Evolutionary conservation across 2,113 vertebrate species (phyloP).

Genomic region (Rhea americana): DNA sequence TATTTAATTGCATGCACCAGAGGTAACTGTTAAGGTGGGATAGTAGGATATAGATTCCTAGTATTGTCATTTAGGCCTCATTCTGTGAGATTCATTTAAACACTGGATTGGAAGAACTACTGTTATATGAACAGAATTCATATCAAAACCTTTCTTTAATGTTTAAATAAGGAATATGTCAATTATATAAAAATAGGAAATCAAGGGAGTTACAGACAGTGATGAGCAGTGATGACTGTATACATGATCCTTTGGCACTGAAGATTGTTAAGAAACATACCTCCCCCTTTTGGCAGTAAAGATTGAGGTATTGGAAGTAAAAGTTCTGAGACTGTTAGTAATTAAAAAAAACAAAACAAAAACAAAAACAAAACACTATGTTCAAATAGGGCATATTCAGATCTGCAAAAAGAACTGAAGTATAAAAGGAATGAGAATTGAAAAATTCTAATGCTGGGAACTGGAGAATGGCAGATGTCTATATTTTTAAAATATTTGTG

Average conservation of each 20-base stretch:
- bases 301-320: background rate
- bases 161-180: background rate
- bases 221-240: background rate
- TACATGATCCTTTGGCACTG: rapidly evolving
- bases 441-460: background rate
- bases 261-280: background rate
- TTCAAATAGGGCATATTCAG: background rate
- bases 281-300: background rate
- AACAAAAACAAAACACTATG: too few species aligned
- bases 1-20: background rate
- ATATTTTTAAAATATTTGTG: background rate
- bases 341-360: background rate
- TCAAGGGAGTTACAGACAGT: background rate
- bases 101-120: background rate
- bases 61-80: background rate
- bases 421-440: background rate
- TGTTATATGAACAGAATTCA: background rate
- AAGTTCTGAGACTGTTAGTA: background rate
- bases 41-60: background rate
- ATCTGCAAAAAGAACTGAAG: background rate
- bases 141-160: background rate
- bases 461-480: background rate
- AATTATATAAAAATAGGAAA: background rate
- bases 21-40: background rate
- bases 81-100: background rate